These are phyloP conservation scores for Trissolcus japonicus DNA, from an alignment of 2,888 invertebrate species.

Conservation along the genomic window DNA sequence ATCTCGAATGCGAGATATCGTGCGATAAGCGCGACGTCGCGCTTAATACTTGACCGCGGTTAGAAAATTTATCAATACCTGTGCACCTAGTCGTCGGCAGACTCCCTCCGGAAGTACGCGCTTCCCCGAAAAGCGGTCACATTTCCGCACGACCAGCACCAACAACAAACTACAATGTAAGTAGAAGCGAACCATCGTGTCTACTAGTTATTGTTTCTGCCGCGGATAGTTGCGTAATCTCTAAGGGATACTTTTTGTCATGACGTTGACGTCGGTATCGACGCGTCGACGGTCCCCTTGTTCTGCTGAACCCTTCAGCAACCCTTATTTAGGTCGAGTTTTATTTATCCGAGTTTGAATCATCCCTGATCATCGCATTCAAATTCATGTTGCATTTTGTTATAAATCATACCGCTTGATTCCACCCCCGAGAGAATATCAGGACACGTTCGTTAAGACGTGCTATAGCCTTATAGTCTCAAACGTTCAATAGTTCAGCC, in stretches of 20 bases:
- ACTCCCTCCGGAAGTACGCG: slow-evolving; percentile 66
- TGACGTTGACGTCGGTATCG: slow-evolving; percentile 36
- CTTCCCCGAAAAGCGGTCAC: slow-evolving; percentile 51
- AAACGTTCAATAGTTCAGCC: no score
- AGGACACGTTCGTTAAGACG: no score
- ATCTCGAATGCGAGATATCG: slow-evolving; percentile 58
- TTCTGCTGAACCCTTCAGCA: slow-evolving; percentile 10
- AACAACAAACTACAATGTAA: slow-evolving; percentile 47
- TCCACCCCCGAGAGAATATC: neutral
- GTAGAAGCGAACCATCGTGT: slow-evolving; percentile 25
- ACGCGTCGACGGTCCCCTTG: slow-evolving; percentile 13
- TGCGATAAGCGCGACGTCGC: slow-evolving; percentile 62
- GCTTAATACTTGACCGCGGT: slow-evolving; percentile 61
- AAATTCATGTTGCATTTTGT: no score
- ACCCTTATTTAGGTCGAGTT: slow-evolving; percentile 22
- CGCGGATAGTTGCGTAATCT: slow-evolving; percentile 19
- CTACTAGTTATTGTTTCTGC: slow-evolving; percentile 2
- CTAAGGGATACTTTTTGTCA: slow-evolving; percentile 10
- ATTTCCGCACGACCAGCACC: slow-evolving; percentile 38
- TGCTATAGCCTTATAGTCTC: no score
- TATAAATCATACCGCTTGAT: neutral
- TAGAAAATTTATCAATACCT: slow-evolving; percentile 74
- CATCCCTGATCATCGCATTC: no score
- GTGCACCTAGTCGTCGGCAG: slow-evolving; percentile 68
- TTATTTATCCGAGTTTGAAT: neutral